Conservation (phyloP, 2,797 vertebrate species). For the Melanotaenia trifasciata region DNA sequence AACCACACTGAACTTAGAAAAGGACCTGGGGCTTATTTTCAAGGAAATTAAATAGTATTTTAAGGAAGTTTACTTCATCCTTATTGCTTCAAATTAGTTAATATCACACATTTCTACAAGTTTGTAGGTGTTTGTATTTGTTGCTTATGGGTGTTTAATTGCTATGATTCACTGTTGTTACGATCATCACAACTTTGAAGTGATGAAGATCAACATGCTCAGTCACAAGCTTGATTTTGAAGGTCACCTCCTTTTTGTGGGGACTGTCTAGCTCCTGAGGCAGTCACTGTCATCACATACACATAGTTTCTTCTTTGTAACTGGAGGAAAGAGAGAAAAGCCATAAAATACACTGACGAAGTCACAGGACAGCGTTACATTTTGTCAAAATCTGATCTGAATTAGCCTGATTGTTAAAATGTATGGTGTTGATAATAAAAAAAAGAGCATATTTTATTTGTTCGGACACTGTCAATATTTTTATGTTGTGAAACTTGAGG, state of each 20-base stretch:
- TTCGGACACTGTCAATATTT: too few relatives aligned
- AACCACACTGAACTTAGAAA: neutral
- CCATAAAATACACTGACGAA: neutral
- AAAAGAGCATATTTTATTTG: too few relatives aligned
- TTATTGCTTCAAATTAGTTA: neutral
- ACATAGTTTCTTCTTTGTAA: neutral
- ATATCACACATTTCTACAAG: neutral
- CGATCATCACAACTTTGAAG: neutral
- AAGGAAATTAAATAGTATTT: neutral
- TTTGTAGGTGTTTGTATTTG: neutral
- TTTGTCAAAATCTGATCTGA: neutral
- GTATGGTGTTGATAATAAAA: too few relatives aligned
- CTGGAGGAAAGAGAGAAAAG: neutral
- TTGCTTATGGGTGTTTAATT: neutral
- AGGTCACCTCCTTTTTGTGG: too few relatives aligned
- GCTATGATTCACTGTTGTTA: neutral
- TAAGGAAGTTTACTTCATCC: neutral
- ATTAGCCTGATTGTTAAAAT: neutral
- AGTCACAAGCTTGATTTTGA: too few relatives aligned
- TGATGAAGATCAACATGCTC: neutral
- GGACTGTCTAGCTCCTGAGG: too few relatives aligned
- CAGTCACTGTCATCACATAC: neutral
- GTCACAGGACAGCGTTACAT: neutral
- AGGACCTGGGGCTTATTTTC: neutral
- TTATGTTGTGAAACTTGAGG: too few relatives aligned